These are phyloP conservation scores for Mormyrus iriodes DNA, from an alignment of 2,113 vertebrate species.

Conservation along the genomic window DNA sequence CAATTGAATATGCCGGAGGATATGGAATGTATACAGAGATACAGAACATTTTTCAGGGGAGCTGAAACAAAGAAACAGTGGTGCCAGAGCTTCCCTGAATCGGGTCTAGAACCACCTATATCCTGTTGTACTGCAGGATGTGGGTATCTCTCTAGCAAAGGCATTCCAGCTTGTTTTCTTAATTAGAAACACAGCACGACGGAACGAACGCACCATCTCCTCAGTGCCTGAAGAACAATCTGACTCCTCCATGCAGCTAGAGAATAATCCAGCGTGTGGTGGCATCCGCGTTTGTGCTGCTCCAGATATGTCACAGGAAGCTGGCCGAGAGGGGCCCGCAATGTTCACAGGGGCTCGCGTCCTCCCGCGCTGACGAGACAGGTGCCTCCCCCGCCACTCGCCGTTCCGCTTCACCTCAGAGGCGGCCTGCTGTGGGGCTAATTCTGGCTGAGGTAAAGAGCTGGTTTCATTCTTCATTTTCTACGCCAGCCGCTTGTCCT, in stretches of 20 bases:
- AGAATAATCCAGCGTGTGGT: neutral
- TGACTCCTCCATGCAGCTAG: neutral
- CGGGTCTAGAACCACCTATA: neutral
- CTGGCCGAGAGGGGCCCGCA: neutral
- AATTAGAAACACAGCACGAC: neutral
- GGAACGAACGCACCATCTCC: neutral
- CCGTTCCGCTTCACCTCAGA: neutral
- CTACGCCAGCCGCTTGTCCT: neutral
- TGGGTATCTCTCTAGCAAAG: neutral
- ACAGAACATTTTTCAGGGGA: neutral
- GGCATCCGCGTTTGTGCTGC: neutral
- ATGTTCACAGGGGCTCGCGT: neutral
- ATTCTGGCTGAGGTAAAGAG: neutral
- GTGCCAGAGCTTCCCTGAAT: neutral
- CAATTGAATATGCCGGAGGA: neutral
- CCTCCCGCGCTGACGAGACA: neutral
- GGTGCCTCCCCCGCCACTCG: neutral
- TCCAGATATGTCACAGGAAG: conserved; percentile 19
- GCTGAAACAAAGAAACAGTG: neutral
- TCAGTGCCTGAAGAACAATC: neutral
- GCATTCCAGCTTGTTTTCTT: neutral
- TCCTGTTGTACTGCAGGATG: neutral
- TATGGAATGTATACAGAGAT: neutral
- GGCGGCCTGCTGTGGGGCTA: neutral
- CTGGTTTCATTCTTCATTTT: neutral